Conservation (phyloP, 2,888 invertebrate genomes). For the Lordiphosa fenestrarum region DNA sequence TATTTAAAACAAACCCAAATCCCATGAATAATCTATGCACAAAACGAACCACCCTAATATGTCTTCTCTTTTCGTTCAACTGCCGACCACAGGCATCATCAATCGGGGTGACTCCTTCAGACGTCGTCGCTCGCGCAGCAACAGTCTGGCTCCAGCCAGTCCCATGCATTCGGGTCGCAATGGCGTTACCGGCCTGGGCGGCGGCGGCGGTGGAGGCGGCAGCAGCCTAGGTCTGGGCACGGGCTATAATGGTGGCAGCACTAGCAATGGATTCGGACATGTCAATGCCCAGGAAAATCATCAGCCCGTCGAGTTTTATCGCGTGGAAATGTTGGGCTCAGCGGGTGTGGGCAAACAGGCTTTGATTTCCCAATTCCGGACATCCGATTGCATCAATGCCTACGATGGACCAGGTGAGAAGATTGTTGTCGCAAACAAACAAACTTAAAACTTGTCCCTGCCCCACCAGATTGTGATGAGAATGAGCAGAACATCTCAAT, state of each 20-base stretch:
- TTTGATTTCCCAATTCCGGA: conserved; percentile 93
- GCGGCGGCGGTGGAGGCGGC: conserved; percentile 44
- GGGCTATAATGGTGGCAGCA: conserved; percentile 56
- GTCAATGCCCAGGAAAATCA: conserved; percentile 61
- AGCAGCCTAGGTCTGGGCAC: conserved; percentile 54
- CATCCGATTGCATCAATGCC: conserved; percentile 95
- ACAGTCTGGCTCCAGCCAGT: conserved; percentile 86
- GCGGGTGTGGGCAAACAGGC: conserved; percentile 92
- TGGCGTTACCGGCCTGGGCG: conserved; percentile 52
- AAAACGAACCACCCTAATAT: not conserved
- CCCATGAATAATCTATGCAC: not conserved
- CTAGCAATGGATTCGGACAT: conserved; percentile 50
- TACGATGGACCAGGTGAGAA: conserved; percentile 91
- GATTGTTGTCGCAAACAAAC: conserved; percentile 24
- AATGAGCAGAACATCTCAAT: conserved; percentile 94
- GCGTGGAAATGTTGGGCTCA: conserved; percentile 89
- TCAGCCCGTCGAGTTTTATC: conserved; percentile 83
- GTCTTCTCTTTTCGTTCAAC: not conserved
- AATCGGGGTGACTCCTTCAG: conserved; percentile 97
- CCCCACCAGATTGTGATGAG: conserved; percentile 83
- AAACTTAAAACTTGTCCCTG: not conserved
- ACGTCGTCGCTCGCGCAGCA: conserved; percentile 90
- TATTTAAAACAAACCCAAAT: too few species aligned
- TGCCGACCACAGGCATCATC: conserved; percentile 86
- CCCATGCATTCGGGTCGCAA: conserved; percentile 80